Percentiles rank a stretch among this genome's conserved stretches.
phyloP scores from a whole-genome alignment of 2,888 invertebrate genomes.

The Gonocerus acuteangulatus region DNA sequence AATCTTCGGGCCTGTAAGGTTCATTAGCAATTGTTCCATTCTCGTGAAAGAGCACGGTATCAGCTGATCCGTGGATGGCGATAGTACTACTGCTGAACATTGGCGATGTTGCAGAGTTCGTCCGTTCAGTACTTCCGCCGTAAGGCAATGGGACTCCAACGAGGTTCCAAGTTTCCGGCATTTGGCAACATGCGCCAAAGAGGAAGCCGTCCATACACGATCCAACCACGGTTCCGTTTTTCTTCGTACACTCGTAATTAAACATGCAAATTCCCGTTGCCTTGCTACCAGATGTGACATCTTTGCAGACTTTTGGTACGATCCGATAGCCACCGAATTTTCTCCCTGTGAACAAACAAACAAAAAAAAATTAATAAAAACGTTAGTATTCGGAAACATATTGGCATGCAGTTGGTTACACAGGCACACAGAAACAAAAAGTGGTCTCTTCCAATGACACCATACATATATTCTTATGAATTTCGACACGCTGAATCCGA shows the following conservation, averaged over 20 bases:
- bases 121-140: conserved; percentile 28
- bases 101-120: conserved; percentile 19
- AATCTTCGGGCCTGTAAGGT: conserved; percentile 44
- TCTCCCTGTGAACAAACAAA: conserved; percentile 47
- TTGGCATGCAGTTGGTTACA: too few relatives aligned
- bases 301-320: conserved; percentile 71
- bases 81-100: conserved; percentile 29
- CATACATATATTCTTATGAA: too few relatives aligned
- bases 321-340: conserved; percentile 83
- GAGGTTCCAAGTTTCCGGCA: conserved; percentile 46
- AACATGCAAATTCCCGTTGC: conserved; percentile 75
- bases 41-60: conserved; percentile 46
- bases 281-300: conserved; percentile 49
- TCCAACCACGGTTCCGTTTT: conserved; percentile 75
- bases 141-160: conserved; percentile 31
- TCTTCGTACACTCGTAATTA: conserved; percentile 76
- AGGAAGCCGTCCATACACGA: conserved; percentile 87
- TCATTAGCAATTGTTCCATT: conserved; percentile 45
- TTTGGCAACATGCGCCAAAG: conserved; percentile 85
- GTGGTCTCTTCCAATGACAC: too few relatives aligned
- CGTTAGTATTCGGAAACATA: too few relatives aligned
- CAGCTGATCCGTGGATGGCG: conserved; percentile 40
- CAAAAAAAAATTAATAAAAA: too few relatives aligned
- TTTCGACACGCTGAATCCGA: too few relatives aligned
- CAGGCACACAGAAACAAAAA: too few relatives aligned